Evolutionary conservation across 1,140 invertebrate genomes (phyloP), one percentile per base, ranked within the genome.

Genomic region (Ephestia elutella): DNA sequence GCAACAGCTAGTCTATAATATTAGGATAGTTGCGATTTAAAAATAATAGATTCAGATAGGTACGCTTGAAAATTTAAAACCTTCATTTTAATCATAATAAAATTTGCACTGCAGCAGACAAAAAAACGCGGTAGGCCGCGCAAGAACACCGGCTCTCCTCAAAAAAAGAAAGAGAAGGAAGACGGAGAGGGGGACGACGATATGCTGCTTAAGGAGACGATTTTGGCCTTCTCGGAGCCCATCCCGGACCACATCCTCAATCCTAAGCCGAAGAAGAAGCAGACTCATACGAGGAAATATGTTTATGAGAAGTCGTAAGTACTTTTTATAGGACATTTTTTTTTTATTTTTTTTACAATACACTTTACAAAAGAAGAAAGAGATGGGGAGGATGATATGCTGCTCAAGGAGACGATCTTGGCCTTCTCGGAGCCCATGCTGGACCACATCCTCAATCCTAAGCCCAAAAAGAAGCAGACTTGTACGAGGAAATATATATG

Each of bases 231-330:
- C 66, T 86, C 87, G 0, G 85, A 89, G 61, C 87, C 89, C 0
- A 86, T 90, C 8, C 80, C 86, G 0, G 87, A 89, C 8, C 78
- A 86, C 21, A 73, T 89, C 13, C 70, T 89, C 0, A 87, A 89
- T 19, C 82, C 85, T 0, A 82, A 89, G 50, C 76, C 80, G 0
- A 83, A 79, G 62, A 82, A 85, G 59, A 84, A 84, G 57, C 73
- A 78, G 25, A 59, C 59, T 0, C 59, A 64, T 11, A 78, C 75
- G n/a, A 86, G 80, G 71, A 83, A 82, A 71, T 90, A 90, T 70
- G 72, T 78, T 25, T 89, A 90, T 78, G 86, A 87, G 25, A 89
- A 88, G 64, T 82, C 82, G 89, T 90, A 50, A 86, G 87, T 79
- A n/a, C 7, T 49, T 5, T 15, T 49, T 17, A 17, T 48, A 48